phyloP scores from a whole-genome alignment of 2,888 invertebrate genomes.

The Acleris laterana region DNA sequence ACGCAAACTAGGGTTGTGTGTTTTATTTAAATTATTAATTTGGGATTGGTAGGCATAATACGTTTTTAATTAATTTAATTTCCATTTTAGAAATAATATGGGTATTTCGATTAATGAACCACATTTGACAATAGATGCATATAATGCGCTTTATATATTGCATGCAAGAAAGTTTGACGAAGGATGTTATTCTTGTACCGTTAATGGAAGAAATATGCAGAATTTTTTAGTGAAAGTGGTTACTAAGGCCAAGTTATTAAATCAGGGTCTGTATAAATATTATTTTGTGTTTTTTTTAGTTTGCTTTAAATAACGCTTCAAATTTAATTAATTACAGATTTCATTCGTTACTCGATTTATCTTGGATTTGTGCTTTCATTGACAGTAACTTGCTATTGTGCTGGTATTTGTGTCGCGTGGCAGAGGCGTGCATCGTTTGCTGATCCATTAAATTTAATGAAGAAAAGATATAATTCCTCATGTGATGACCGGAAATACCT shows the following conservation, averaged over 20 bases:
- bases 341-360: conserved; percentile 84
- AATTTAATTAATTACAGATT: conserved; percentile 67
- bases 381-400: conserved; percentile 83
- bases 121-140: conserved; percentile 81
- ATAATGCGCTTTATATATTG: conserved; percentile 82
- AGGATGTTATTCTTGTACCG: conserved; percentile 88
- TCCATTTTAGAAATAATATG: conserved; percentile 46
- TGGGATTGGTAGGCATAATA: background rate
- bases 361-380: conserved; percentile 83
- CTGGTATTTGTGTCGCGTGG: conserved; percentile 82
- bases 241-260: conserved; percentile 76
- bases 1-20: background rate
- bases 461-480: background rate
- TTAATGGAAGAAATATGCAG: conserved; percentile 84
- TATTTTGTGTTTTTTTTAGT: background rate
- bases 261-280: conserved; percentile 64
- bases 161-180: conserved; percentile 86
- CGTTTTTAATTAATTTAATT: background rate
- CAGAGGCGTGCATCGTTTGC: conserved; percentile 60
- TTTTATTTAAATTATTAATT: background rate
- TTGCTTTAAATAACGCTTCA: background rate
- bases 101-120: conserved; percentile 63
- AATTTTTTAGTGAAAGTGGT: conserved; percentile 78
- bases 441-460: conserved; percentile 52
- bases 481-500: conserved; percentile 1